phyloP scores from a whole-genome alignment of 2,113 vertebrate genomes.

The Larimichthys crocea region DNA sequence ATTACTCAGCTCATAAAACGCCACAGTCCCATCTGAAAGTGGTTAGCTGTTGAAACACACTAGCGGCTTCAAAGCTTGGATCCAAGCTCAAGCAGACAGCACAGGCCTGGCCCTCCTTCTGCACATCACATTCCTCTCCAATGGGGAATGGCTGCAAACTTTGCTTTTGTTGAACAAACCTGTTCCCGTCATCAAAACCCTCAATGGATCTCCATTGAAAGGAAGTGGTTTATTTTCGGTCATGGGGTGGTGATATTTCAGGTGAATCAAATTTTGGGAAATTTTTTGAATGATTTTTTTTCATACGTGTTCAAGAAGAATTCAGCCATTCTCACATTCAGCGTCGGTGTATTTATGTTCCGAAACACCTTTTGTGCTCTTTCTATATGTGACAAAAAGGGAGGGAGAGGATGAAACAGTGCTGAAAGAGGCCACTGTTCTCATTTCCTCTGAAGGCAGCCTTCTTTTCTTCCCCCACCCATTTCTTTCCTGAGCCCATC shows the following conservation, averaged over 20 bases:
- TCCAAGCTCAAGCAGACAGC: constrained; percentile 67
- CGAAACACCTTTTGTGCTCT: constrained; percentile 70
- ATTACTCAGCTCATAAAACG: constrained; percentile 85
- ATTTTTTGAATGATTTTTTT: constrained; percentile 23
- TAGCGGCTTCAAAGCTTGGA: constrained; percentile 83
- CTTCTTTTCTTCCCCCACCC: constrained; percentile 74
- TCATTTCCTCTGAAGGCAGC: constrained; percentile 80
- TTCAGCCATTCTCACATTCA: constrained; percentile 11
- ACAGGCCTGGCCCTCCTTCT: constrained; percentile 65
- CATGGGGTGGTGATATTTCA: constrained; percentile 47
- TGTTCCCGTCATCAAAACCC: constrained; percentile 69
- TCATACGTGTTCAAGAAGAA: neutral
- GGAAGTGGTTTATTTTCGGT: constrained; percentile 65
- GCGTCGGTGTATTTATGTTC: constrained; percentile 43
- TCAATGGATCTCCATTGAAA: constrained; percentile 61
- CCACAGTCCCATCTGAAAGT: constrained; percentile 86
- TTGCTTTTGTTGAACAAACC: constrained; percentile 71
- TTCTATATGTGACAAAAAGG: constrained; percentile 66
- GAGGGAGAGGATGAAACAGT: constrained; percentile 69
- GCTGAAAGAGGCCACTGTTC: constrained; percentile 82
- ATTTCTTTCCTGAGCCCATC: constrained; percentile 74
- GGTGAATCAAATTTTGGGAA: constrained; percentile 20
- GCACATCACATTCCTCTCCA: constrained; percentile 76
- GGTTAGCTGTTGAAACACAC: constrained; percentile 85
- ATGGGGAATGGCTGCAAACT: constrained; percentile 69